Evolutionary conservation across 2,888 invertebrate genomes (phyloP), one percentile per base, ranked within the genome.

Genomic region (Athalia cordata): DNA sequence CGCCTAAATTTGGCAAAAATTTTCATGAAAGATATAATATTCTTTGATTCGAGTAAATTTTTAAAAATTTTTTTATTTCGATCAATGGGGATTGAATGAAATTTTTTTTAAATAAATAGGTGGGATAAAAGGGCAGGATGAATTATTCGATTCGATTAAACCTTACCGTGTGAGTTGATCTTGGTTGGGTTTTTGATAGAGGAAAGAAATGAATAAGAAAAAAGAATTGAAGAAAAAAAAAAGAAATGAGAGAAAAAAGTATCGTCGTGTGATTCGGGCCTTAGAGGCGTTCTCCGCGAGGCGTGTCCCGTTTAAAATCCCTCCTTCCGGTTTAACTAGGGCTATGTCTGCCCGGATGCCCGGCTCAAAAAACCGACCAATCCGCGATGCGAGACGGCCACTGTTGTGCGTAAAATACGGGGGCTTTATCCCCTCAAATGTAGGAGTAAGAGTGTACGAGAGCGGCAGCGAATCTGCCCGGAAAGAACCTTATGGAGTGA

Each of bases 331-430:
- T 79, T 78, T 90, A 90, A 90, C 86, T 90, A 90, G 90, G 89
- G 89, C 88, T 89, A 90, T 89, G 89, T 87, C 87, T 88, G 84
- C 85, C 84, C 85, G 84, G 86, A 86, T 84, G 85, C 84, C 83
- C 84, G 86, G 84, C 84, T 87, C 84, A 89, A 90, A 89, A 89
- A 89, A 89, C 87, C 86, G 87, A 90, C 89, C 90, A 90, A 90
- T 90, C 90, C 86, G 86, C 83, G 87, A 87, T 85, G 85, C 88
- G 90, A 90, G 90, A 89, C 87, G 88, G 90, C 90, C 88, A 90
- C 90, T 89, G 87, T 86, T 82, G 84, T 80, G 78, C 80, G 82
- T 83, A 83, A 85, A 87, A 87, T 81, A 82, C 80, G 79, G 74
- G 50, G 80, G 65, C 83, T 85, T 85, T 84, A 83, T 85, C 79